Evolutionary conservation across 2,888 invertebrate genomes (phyloP), one percentile per base, ranked within the genome.

Genomic region (Dromius quadrimaculatus): DNA sequence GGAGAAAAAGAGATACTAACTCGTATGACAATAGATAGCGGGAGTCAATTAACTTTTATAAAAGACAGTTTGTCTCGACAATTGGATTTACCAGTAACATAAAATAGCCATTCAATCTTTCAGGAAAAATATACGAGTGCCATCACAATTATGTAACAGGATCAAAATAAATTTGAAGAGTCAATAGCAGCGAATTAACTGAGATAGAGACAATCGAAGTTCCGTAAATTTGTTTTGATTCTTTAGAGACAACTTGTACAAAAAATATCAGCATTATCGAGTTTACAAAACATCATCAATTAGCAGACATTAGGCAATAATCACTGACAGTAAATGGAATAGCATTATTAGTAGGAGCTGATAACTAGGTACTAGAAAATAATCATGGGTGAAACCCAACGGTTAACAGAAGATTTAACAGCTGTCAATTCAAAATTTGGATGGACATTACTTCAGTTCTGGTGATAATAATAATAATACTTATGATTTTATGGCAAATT

Each of bases 31-130:
- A 32, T 64, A 1, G 64, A 47, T 34, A 61, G 69, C 0, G 69
- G 69, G 2, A 69, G 69, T 34, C 69, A 69, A 22, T 32, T 69
- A 9, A 47, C 61, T 6, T 69, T 69, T 41, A 68, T 68, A 15
- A 54, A 19, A 9, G 68, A 68, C 17, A 47, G 22, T 19, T 9
- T 62, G 2, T 62, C 41, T 1, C 17, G 22, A 5, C 13, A 32
- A n/a, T 47, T 64, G 5, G 47, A 20, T 5, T 43, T 63, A 23
- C 20, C 47, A 2, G 11, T 47, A 4, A 47, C 19, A 47, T 38
- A 47, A 47, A 22, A 47, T 47, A 9, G 47, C 47, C 6, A 47
- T 47, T 11, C 19, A 47, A 47, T 47, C 47, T 19, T 47, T 47
- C 20, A 9, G 47, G 2, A 38, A 38, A 38, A 38, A 13, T 38